Percentiles rank a stretch among this genome's conserved stretches.
These are phyloP conservation scores for Abscondita cerata DNA, from an alignment of 2,888 invertebrate species.

Conservation along the genomic window DNA sequence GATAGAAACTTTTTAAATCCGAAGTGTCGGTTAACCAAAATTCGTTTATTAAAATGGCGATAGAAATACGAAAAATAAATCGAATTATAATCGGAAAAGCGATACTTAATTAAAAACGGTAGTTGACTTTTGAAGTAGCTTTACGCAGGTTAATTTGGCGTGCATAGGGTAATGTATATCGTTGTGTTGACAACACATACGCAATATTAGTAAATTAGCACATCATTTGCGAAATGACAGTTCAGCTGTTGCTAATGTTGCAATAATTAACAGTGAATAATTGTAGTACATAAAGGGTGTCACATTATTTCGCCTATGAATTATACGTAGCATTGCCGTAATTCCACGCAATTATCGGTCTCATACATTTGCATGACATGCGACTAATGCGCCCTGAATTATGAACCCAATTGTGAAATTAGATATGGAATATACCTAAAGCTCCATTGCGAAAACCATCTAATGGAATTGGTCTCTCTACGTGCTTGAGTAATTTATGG, in stretches of 20 bases:
- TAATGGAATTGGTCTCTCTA: slow-evolving; percentile 44
- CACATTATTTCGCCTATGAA: slow-evolving; percentile 51
- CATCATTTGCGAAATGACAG: slow-evolving; percentile 34
- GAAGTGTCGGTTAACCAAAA: too few species aligned
- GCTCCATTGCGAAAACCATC: slow-evolving; percentile 40
- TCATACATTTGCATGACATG: slow-evolving; percentile 43
- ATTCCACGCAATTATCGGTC: slow-evolving; percentile 42
- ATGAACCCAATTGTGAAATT: slow-evolving; percentile 59
- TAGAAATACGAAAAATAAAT: too few species aligned
- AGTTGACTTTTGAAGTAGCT: slow-evolving; percentile 4
- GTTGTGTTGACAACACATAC: slow-evolving; percentile 23
- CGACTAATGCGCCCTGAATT: slow-evolving; percentile 51
- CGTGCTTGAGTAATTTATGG: slow-evolving; percentile 55
- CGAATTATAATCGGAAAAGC: too few species aligned
- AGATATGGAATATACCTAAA: slow-evolving; percentile 52
- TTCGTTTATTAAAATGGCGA: too few species aligned
- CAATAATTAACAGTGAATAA: slow-evolving; percentile 34
- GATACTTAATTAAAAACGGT: slow-evolving; percentile 8
- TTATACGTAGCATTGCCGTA: slow-evolving; percentile 50
- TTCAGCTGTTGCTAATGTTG: slow-evolving; percentile 32
- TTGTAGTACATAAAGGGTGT: slow-evolving; percentile 37
- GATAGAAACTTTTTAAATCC: too few species aligned
- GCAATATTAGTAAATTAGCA: slow-evolving; percentile 34
- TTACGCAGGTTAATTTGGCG: slow-evolving; percentile 8
- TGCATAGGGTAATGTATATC: background rate